These are phyloP conservation scores for Phalacrocorax pelagicus DNA, from an alignment of 2,113 vertebrate genomes.

Conservation along the genomic window DNA sequence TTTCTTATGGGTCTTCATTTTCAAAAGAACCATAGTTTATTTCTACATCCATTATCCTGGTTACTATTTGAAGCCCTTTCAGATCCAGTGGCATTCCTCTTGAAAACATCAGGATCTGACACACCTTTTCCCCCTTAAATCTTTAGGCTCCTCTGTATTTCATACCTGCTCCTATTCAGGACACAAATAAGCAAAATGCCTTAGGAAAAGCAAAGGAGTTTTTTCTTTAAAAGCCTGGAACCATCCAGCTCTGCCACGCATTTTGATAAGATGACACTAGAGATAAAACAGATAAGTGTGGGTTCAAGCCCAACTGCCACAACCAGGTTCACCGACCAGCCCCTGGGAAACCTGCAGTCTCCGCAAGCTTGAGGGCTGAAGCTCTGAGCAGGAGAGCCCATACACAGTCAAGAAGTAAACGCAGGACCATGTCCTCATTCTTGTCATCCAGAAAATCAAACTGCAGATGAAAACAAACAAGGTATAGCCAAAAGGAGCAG, in stretches of 20 bases:
- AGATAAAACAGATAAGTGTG: neutral
- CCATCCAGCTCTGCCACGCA: neutral
- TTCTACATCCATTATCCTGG: neutral
- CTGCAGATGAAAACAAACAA: neutral
- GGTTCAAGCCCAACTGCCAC: neutral
- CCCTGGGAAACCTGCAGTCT: neutral
- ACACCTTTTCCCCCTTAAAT: neutral
- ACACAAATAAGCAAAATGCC: neutral
- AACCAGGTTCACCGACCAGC: neutral
- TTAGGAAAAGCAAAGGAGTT: neutral
- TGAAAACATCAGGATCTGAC: neutral
- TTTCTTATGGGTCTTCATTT: neutral
- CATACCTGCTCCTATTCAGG: neutral
- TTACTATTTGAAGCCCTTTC: neutral
- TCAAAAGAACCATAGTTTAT: neutral
- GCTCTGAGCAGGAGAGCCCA: neutral
- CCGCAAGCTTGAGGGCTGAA: neutral
- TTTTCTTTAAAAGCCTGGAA: neutral
- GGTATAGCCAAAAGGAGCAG: neutral
- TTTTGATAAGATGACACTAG: neutral
- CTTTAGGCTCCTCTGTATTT: neutral
- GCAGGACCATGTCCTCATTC: neutral
- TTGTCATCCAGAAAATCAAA: neutral
- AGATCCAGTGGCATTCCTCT: neutral
- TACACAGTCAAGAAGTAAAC: neutral